phyloP scores from a whole-genome alignment of 1,140 invertebrate species.

The Melanaphis sacchari region DNA sequence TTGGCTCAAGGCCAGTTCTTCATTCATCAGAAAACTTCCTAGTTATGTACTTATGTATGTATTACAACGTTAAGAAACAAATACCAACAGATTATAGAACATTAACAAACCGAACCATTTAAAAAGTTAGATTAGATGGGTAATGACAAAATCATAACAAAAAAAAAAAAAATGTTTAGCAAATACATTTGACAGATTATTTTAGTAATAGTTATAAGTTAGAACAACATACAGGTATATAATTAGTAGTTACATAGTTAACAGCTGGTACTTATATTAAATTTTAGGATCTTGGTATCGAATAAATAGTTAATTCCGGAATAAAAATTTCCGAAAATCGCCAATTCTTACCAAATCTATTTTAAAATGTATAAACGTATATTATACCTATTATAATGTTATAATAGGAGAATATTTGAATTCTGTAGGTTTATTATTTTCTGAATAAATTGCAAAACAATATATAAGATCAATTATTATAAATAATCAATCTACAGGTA shows the following conservation, averaged over 20 bases:
- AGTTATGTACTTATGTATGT: not conserved
- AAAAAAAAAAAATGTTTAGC: too few relatives aligned
- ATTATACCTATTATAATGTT: too few relatives aligned
- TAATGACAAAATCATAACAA: too few relatives aligned
- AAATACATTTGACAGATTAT: too few relatives aligned
- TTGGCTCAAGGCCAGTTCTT: slow-evolving; percentile 35
- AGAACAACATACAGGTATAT: not conserved
- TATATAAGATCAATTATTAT: not conserved
- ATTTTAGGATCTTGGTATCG: not conserved
- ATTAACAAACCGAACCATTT: not conserved
- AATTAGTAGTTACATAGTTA: too few relatives aligned
- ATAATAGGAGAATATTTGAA: not conserved
- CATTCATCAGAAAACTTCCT: slow-evolving; percentile 2
- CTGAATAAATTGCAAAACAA: not conserved
- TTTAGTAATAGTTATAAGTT: too few relatives aligned
- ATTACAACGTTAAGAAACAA: not conserved
- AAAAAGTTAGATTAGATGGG: not conserved
- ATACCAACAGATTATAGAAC: not conserved
- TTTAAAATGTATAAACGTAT: too few relatives aligned
- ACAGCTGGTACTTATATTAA: not conserved
- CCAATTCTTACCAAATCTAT: not conserved
- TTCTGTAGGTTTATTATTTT: not conserved
- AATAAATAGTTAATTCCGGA: not conserved
- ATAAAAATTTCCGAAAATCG: not conserved
- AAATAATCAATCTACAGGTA: not conserved